These are phyloP conservation scores for Psilopogon haemacephalus DNA, from an alignment of 2,113 vertebrate species.

Conservation along the genomic window DNA sequence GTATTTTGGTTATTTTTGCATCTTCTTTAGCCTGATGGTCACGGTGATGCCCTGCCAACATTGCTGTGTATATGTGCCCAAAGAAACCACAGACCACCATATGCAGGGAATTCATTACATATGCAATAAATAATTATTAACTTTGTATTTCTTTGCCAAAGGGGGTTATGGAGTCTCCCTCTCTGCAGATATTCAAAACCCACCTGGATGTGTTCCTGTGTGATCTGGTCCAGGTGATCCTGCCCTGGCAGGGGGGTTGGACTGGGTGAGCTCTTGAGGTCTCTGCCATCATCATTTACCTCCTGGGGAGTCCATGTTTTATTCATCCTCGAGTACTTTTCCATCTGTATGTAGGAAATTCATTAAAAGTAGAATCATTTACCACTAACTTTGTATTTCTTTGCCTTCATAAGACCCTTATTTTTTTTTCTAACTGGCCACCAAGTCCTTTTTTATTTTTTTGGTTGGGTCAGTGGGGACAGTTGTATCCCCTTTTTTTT, in stretches of 20 bases:
- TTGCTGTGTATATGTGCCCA: background rate
- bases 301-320: too few relatives aligned
- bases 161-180: too few relatives aligned
- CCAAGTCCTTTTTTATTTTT: background rate
- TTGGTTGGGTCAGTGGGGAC: background rate
- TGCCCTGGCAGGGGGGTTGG: too few relatives aligned
- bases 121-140: too few relatives aligned
- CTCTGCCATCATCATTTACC: too few relatives aligned
- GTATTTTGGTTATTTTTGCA: background rate
- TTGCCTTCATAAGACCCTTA: background rate
- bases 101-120: background rate
- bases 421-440: background rate
- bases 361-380: background rate
- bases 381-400: background rate
- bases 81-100: background rate
- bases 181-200: too few relatives aligned
- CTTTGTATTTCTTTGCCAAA: too few relatives aligned
- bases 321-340: too few relatives aligned
- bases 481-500: background rate
- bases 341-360: background rate
- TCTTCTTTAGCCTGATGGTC: background rate
- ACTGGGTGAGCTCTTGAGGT: too few relatives aligned
- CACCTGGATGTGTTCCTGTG: too few relatives aligned
- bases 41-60: background rate
- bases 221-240: too few relatives aligned